A percentile compares a stretch with the other conserved stretches of the same genome.
phyloP scores from a whole-genome alignment of 2,797 vertebrate genomes.

The Lycodopsis pacificus region DNA sequence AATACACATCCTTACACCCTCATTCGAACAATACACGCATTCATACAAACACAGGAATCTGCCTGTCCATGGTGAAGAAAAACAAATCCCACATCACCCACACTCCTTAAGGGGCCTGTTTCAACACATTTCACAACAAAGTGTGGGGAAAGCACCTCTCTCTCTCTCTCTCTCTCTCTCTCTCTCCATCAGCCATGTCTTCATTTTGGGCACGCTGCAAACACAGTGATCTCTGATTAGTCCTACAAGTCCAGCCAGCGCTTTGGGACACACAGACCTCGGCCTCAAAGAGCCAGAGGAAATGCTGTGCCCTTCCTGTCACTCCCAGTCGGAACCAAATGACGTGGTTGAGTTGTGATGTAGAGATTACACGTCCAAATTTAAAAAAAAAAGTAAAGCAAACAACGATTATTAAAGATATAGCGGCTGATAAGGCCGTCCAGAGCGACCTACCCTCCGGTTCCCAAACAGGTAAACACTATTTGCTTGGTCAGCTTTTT shows the following conservation, averaged over 20 bases:
- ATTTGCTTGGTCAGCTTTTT: not conserved
- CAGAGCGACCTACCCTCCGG: not conserved
- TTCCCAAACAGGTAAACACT: not conserved
- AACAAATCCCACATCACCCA: constrained; percentile 66
- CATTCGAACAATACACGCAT: constrained; percentile 68
- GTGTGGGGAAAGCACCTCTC: constrained; percentile 48
- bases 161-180: constrained; percentile 9
- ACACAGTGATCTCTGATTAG: constrained; percentile 67
- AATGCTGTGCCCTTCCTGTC: constrained; percentile 84
- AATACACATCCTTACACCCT: constrained; percentile 59
- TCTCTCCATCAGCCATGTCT: constrained; percentile 66
- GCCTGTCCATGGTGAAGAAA: constrained; percentile 56
- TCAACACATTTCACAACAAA: constrained; percentile 64
- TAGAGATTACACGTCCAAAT: constrained; percentile 71
- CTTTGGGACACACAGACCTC: constrained; percentile 66
- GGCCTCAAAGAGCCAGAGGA: constrained; percentile 82
- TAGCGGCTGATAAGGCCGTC: not conserved
- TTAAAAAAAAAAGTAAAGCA: not conserved
- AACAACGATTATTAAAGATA: not conserved
- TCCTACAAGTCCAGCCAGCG: constrained; percentile 52
- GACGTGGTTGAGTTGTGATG: constrained; percentile 71
- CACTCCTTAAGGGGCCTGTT: constrained; percentile 43
- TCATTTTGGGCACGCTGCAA: constrained; percentile 71
- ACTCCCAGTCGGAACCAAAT: constrained; percentile 71
- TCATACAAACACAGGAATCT: constrained; percentile 68